Evolutionary conservation across 1,140 invertebrate species (phyloP), one percentile per base, ranked within the genome.

Genomic region (Magallana gigas): DNA sequence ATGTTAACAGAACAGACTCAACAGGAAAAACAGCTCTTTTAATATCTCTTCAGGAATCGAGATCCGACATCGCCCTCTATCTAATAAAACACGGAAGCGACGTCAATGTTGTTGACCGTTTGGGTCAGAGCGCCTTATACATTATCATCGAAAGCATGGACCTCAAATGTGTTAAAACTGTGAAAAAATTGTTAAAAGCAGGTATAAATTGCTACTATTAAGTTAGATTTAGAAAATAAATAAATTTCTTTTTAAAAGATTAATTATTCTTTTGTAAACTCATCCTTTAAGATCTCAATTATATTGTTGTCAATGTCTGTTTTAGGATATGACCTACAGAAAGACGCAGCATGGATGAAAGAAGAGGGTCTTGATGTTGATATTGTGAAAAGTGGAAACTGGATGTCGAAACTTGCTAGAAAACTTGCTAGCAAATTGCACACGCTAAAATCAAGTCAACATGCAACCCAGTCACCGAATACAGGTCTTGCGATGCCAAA

Each of bases 1-100:
- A 60, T 3, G 8, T 88, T 1, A 83, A 88, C 16, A 57, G 59
- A 9, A 84, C 64, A 29, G 87, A 88, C 18, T 80, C 60, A 23
- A 84, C 87, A 18, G 87, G 87, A 12, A 88, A 88, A 62, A 88
- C 83, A 11, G 87, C 87, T 2, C 83, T 88, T 48, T 29, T 84
- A n/a, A 64, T 84, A 4, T 64, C 87, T 11, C 57, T 88, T 1
- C 83, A 85, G 5, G 87, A 88, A 12, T 57, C 29, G 8, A 76
- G 80, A 14, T 57, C 68, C 0, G 83, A 88, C 8, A 88, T 88
- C 8, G 29, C 68, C 7, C 29, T 23, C 2, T 88, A 85, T 62
- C 68, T 88, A 1, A 85, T 88, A 3, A 58, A 83, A 80, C 83
- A 88, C 57, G 87, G 87, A 85, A 80, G 83, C 84, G 83, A 88